Evolutionary conservation across 2,113 vertebrate species (phyloP), one percentile per base, ranked within the genome.

Genomic region (Dolichallabes microphthalmus): DNA sequence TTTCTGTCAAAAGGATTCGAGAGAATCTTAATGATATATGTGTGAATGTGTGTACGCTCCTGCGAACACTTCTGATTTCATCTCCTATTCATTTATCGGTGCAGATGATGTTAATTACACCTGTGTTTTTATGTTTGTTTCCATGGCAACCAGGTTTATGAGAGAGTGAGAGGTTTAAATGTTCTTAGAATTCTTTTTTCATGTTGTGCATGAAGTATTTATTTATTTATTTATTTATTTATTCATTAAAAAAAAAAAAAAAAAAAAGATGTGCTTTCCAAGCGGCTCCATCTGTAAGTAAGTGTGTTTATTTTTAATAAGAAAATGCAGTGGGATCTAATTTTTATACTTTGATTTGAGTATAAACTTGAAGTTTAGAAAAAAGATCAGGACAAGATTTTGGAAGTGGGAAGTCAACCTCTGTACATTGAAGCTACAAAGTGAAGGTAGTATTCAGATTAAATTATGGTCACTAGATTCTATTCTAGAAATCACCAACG

Each of bases 81-180:
- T 9, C 55, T 39, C 52, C 63, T 69, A 13, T 83, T 77, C 58
- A 55, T 61, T 58, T 69, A 27, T 77, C 55, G 45, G 25, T 60
- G 39, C 83, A 64, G 63, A 58, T 84, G 64, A 53, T 50, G 64
- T 52, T 55, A 73, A 82, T 82, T 86, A 86, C 58, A 32, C 53
- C 17, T 7, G 71, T 80, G 57, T 87, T 80, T 86, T 78, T 13
- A 60, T 68, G 77, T 35, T 32, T 83, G 86, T 90, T 88, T 77
- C 89, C 87, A 90, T 90, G 84, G 81, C 77, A 90, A 78, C 87
- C 84, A 78, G 39, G 66, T 58, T 88, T 79, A 87, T 76, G 68
- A 66, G 13, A 83, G 73, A 27, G 35, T 10, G 20, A 58, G 3
- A 25, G 50, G 85, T 17, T 25, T 84, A 58, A 86, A 84, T 87